Percentiles rank a stretch among this genome's conserved stretches.
These are phyloP conservation scores for Orthonychiurus folsomi DNA, from an alignment of 2,888 invertebrate genomes.

Conservation along the genomic window DNA sequence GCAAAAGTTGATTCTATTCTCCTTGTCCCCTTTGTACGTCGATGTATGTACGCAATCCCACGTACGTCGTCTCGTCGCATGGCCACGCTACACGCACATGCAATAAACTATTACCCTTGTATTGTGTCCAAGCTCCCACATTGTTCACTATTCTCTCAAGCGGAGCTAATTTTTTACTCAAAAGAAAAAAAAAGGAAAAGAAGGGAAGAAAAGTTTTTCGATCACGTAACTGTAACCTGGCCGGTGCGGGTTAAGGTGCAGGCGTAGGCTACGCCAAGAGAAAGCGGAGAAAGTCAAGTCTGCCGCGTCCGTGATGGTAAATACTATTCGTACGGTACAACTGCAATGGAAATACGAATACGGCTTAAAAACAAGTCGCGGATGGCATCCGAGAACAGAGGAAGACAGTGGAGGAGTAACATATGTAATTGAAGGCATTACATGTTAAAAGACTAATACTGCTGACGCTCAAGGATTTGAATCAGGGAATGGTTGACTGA, in stretches of 20 bases:
- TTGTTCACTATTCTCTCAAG: conserved; percentile 24
- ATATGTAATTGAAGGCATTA: conserved; percentile 22
- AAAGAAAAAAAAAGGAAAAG: conserved; percentile 12
- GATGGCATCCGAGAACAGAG: not conserved
- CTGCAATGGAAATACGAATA: no score
- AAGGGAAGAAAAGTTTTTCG: conserved; percentile 28
- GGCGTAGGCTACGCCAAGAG: conserved; percentile 6
- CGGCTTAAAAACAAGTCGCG: no score
- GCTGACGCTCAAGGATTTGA: not conserved
- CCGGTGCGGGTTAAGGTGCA: not conserved
- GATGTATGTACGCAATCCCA: no score
- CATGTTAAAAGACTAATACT: conserved; percentile 2
- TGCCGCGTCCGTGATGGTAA: no score
- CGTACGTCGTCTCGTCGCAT: no score
- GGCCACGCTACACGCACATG: no score
- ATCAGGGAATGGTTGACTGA: not conserved
- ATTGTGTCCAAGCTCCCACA: conserved; percentile 14
- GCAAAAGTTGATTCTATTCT: not conserved
- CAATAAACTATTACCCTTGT: not conserved
- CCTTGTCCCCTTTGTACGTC: not conserved
- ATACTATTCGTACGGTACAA: no score
- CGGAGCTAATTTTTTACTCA: conserved; percentile 21
- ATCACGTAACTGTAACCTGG: conserved; percentile 23
- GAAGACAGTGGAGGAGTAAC: conserved; percentile 6
- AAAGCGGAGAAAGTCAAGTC: not conserved